Percentiles rank a stretch among this genome's conserved stretches.
Evolutionary conservation across 2,888 invertebrate species (phyloP).

Genomic region (Deilephila porcellus): DNA sequence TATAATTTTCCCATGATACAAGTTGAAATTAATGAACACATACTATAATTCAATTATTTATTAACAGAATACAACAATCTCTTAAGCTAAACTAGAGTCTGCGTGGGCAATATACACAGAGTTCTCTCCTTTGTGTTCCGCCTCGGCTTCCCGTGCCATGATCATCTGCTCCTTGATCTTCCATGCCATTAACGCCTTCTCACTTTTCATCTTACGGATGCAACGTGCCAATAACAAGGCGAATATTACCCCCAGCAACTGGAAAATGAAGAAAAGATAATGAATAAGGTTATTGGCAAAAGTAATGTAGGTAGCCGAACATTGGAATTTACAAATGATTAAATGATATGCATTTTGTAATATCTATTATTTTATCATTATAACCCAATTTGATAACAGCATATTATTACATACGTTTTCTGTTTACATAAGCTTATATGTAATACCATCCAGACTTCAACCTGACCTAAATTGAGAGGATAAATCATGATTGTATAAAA

Average conservation of each 20-base stretch:
- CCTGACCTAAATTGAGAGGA: background rate
- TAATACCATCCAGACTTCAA: too few species aligned
- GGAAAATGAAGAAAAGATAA: conserved; percentile 36
- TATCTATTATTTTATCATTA: background rate
- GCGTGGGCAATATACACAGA: conserved; percentile 60
- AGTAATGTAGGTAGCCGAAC: background rate
- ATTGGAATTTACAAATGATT: background rate
- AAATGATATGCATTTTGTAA: background rate
- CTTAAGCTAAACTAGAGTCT: conserved; percentile 54
- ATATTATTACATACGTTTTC: background rate
- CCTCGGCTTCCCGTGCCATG: conserved; percentile 61
- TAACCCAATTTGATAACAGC: background rate
- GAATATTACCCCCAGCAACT: conserved; percentile 94
- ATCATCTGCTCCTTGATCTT: conserved; percentile 85
- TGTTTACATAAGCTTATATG: background rate
- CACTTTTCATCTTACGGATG: conserved; percentile 90
- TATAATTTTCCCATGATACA: too few species aligned
- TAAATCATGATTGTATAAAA: background rate
- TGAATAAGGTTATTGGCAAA: background rate
- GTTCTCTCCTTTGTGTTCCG: conserved; percentile 47
- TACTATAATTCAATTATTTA: background rate
- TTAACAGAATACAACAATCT: background rate
- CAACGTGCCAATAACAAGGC: conserved; percentile 94
- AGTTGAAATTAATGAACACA: too few species aligned
- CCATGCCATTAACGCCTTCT: conserved; percentile 87